A percentile compares a stretch with the other conserved stretches of the same genome.
Evolutionary conservation across 1,140 invertebrate genomes (phyloP).

Genomic region (Drosophila pandora): DNA sequence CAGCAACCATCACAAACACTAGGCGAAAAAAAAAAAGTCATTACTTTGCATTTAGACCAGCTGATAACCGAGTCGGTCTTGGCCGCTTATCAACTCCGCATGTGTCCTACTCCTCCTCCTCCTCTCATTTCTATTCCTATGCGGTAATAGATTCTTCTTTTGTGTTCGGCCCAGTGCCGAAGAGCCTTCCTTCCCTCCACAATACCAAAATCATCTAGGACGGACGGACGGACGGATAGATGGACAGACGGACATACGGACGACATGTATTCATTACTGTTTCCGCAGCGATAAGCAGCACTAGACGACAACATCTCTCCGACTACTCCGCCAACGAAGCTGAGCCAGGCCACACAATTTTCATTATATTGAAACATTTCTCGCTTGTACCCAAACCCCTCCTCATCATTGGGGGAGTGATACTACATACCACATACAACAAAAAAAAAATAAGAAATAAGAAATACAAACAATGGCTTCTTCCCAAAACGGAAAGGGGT

Average conservation of each 20-base stretch:
- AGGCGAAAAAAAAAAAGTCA: constrained; percentile 44
- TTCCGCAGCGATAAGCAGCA: constrained; percentile 75
- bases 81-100: constrained; percentile 43
- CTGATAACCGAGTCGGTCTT: constrained; percentile 48
- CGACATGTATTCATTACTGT: constrained; percentile 80
- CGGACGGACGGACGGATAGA: constrained; percentile 18
- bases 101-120: constrained; percentile 18
- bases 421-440: background rate
- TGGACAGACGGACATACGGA: constrained; percentile 33
- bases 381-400: constrained; percentile 6
- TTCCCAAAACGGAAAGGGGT: background rate
- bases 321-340: constrained; percentile 46
- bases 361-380: constrained; percentile 73
- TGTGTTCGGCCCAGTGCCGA: constrained; percentile 5
- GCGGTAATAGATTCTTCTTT: constrained; percentile 74
- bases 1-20: background rate
- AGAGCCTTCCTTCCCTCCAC: constrained; percentile 22
- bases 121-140: constrained; percentile 4
- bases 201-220: constrained; percentile 32
- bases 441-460: constrained; percentile 6
- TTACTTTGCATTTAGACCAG: constrained; percentile 78
- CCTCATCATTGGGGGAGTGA: constrained; percentile 2
- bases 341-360: constrained; percentile 43
- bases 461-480: background rate
- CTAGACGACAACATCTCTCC: constrained; percentile 46